phyloP scores from a whole-genome alignment of 2,797 vertebrate species.

The Centroberyx gerrardi region DNA sequence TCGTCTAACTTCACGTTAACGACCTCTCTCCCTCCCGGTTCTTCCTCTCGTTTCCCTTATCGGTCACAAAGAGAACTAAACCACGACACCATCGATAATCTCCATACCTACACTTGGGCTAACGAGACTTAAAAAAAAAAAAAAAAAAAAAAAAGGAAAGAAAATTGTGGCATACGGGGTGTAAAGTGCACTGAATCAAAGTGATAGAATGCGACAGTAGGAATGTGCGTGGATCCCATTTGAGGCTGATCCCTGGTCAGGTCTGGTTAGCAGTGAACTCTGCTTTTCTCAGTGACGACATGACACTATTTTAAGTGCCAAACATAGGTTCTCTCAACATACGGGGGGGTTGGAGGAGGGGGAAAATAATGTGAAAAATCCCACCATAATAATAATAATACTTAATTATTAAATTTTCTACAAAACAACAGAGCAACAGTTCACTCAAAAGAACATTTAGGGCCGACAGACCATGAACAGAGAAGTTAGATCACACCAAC shows the following conservation, averaged over 20 bases:
- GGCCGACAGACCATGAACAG: conserved; percentile 27
- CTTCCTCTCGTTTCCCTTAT: conserved; percentile 9
- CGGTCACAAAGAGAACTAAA: conserved; percentile 21
- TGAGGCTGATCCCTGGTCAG: conserved; percentile 45
- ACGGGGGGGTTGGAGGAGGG: conserved; percentile 4
- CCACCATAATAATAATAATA: conserved; percentile 38
- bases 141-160: conserved; percentile 6
- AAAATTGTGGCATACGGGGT: conserved; percentile 47
- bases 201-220: conserved; percentile 57
- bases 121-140: not conserved
- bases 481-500: conserved; percentile 45
- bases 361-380: conserved; percentile 35
- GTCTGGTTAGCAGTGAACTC: conserved; percentile 34
- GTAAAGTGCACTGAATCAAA: conserved; percentile 79
- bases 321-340: conserved; percentile 17
- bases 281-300: not conserved
- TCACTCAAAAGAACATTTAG: conserved; percentile 40
- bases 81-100: not conserved
- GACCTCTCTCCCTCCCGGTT: conserved; percentile 53
- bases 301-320: conserved; percentile 16
- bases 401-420: conserved; percentile 44
- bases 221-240: conserved; percentile 68
- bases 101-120: conserved; percentile 13
- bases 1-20: conserved; percentile 61
- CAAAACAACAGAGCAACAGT: conserved; percentile 29